Evolutionary conservation across 2,888 invertebrate species (phyloP).

Genomic region (Ophraella communa): DNA sequence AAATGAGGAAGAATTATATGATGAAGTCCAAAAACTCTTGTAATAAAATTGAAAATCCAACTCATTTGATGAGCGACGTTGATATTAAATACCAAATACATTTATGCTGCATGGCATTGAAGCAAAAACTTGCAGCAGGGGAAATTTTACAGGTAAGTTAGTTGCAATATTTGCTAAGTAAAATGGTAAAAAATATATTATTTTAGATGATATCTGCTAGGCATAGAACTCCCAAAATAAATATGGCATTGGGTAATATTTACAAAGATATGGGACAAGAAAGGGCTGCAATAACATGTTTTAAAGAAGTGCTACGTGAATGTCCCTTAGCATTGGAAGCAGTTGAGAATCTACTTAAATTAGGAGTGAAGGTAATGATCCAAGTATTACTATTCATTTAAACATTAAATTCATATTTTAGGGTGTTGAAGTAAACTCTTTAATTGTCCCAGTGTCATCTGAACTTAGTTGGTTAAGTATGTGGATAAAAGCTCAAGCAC

Average conservation of each 20-base stretch:
- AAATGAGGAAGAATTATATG: conserved; percentile 68
- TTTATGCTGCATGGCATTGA: conserved; percentile 71
- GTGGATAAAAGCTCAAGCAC: conserved; percentile 71
- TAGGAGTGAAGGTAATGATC: conserved; percentile 63
- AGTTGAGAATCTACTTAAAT: conserved; percentile 72
- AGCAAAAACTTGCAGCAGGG: conserved; percentile 68
- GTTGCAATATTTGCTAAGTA: not conserved
- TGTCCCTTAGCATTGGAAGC: conserved; percentile 77
- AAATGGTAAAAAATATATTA: no score
- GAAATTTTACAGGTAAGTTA: conserved; percentile 60
- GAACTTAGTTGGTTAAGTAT: conserved; percentile 65
- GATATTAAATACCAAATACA: conserved; percentile 79
- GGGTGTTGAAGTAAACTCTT: conserved; percentile 76
- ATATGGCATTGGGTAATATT: conserved; percentile 78
- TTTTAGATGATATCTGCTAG: conserved; percentile 65
- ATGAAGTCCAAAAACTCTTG: conserved; percentile 61
- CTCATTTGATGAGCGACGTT: conserved; percentile 65
- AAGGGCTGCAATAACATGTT: conserved; percentile 74
- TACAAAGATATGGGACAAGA: conserved; percentile 74
- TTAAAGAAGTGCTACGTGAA: conserved; percentile 78
- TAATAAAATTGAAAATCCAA: conserved; percentile 61
- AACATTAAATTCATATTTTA: conserved; percentile 61
- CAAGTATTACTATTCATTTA: not conserved
- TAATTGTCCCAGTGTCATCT: conserved; percentile 67
- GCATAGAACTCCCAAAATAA: conserved; percentile 73